Conservation (phyloP, 2,888 invertebrate genomes). For the Xanthorhoe designata region DNA sequence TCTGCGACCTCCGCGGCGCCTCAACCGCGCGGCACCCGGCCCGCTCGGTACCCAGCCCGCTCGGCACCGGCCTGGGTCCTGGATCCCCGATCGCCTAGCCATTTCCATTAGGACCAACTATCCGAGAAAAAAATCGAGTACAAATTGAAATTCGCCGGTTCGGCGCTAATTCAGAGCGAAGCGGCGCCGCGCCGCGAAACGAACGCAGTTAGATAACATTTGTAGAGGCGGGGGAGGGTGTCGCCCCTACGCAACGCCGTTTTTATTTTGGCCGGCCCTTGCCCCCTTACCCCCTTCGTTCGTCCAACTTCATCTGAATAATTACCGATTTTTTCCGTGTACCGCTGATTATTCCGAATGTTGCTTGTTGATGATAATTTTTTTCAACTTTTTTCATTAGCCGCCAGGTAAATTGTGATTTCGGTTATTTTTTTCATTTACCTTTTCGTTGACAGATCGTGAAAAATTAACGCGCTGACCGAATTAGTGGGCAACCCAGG, state of each 20-base stretch:
- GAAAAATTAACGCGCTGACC: conserved; percentile 33
- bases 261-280: conserved; percentile 85
- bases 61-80: conserved; percentile 34
- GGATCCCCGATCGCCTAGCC: conserved; percentile 64
- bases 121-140: conserved; percentile 77
- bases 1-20: conserved; percentile 38
- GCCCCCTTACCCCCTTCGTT: conserved; percentile 82
- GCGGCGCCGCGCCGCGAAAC: conserved; percentile 75
- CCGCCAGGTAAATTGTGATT: conserved; percentile 63
- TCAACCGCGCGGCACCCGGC: conserved; percentile 28
- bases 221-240: conserved; percentile 80
- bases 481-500: conserved; percentile 15
- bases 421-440: conserved; percentile 56
- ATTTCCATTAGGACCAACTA: conserved; percentile 77
- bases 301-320: conserved; percentile 86
- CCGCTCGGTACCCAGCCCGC: too few relatives aligned
- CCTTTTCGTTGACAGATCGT: conserved; percentile 40
- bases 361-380: conserved; percentile 85
- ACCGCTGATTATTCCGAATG: conserved; percentile 86
- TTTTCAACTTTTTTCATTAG: conserved; percentile 77
- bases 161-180: conserved; percentile 79
- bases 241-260: conserved; percentile 85
- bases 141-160: conserved; percentile 81
- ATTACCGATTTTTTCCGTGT: conserved; percentile 86
- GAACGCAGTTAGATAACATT: conserved; percentile 86